These are phyloP conservation scores for Lepus europaeus DNA, from an alignment of 2,113 vertebrate genomes.

Conservation along the genomic window DNA sequence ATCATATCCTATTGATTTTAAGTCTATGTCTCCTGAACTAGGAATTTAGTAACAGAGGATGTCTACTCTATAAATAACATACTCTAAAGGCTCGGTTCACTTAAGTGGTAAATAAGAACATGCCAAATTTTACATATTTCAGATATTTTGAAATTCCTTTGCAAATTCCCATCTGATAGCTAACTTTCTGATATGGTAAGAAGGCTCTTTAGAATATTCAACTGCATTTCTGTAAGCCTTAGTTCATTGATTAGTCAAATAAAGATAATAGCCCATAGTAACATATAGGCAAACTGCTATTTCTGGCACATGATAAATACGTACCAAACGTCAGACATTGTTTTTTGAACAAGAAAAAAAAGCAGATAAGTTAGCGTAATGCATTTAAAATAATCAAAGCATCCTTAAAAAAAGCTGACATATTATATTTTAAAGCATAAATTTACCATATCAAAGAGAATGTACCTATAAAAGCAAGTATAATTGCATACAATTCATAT, in stretches of 20 bases:
- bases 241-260: not conserved
- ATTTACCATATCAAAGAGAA: not conserved
- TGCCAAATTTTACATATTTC: not conserved
- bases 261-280: not conserved
- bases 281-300: not conserved
- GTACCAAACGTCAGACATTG: not conserved
- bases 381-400: not conserved
- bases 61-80: not conserved
- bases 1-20: not conserved
- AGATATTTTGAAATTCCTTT: slow-evolving; percentile 29
- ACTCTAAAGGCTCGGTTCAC: not conserved
- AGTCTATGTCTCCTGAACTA: not conserved
- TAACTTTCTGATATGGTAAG: not conserved
- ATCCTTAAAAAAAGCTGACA: not conserved
- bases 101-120: not conserved
- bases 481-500: not conserved
- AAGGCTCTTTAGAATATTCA: not conserved
- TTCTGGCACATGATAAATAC: not conserved
- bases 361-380: not conserved
- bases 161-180: not conserved
- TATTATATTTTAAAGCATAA: not conserved
- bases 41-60: not conserved
- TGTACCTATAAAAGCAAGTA: not conserved
- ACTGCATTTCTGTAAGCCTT: not conserved
- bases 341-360: not conserved